Evolutionary conservation across 2,797 vertebrate species (phyloP), one percentile per base, ranked within the genome.

Genomic region (Fundulus diaphanus): DNA sequence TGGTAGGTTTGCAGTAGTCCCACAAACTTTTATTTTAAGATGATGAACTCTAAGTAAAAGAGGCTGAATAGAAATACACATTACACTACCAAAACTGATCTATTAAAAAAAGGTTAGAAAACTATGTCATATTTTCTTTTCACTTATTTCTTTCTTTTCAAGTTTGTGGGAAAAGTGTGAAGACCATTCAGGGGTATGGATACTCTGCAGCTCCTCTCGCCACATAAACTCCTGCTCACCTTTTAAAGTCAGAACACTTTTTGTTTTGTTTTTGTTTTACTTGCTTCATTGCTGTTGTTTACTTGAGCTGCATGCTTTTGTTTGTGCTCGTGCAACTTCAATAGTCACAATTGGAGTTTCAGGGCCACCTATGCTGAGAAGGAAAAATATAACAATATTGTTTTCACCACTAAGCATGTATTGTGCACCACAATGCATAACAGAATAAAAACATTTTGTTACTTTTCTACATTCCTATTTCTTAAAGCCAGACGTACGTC

Each of bases 261-360:
- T 66, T 68, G 56, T 67, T 54, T 73, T 78, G 63, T 59, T 33
- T 6, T 59, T 27, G 63, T 56, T 78, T 57, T 78, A 46, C 70
- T 78, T 54, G 81, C 68, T 78, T 79, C 57, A 52, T 49, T 69
- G 73, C 84, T 56, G 74, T 72, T 70, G 74, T 73, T 72, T 9
- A 24, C 57, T 68, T 2, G 40, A 65, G 40, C 75, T 37, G 4
- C 80, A 81, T 35, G 79, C 70, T 68, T 78, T 78, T 70, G 31
- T 77, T 68, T 82, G 74, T 75, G 22, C 29, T 73, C 65, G 68
- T 70, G 72, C 52, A 82, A 74, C 69, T 49, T 72, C 37, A 78
- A 84, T 31, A 56, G 37, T 52, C 68, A 72, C 44, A 82, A 57
- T 57, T 56, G 48, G 42, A 81, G 46, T 73, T 77, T 79, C 73